phyloP scores from a whole-genome alignment of 1,140 invertebrate genomes.

The Zaprionus ghesquierei region DNA sequence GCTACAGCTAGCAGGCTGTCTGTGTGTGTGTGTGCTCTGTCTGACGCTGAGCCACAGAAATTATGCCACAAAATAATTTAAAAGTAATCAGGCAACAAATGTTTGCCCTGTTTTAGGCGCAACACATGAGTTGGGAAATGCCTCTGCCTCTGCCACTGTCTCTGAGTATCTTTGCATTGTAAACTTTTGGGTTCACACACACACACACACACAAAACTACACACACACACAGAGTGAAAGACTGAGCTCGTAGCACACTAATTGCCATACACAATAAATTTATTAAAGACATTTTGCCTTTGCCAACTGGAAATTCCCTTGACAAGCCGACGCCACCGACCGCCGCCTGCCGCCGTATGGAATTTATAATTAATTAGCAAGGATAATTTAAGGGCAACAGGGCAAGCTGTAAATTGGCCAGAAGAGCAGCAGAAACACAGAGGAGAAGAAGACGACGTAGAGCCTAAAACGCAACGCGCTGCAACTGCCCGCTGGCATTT shows the following conservation, averaged over 20 bases:
- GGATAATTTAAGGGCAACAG: conserved; percentile 50
- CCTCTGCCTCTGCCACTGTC: not conserved
- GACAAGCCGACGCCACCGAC: too few species aligned
- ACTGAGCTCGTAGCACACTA: conserved; percentile 42
- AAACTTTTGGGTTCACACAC: conserved; percentile 38
- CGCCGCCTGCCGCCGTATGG: conserved; percentile 10
- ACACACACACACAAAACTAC: not conserved
- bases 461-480: not conserved
- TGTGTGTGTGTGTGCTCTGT: conserved; percentile 32
- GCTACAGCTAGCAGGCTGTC: conserved; percentile 26
- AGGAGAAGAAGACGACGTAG: not conserved
- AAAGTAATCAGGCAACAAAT: conserved; percentile 82
- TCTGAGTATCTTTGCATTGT: conserved; percentile 19
- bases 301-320: conserved; percentile 1
- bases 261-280: conserved; percentile 75
- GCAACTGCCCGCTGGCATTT: not conserved
- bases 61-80: conserved; percentile 82
- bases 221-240: conserved; percentile 14
- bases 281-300: conserved; percentile 60
- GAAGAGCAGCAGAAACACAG: not conserved
- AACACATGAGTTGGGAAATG: conserved; percentile 35
- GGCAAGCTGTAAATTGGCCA: conserved; percentile 26
- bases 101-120: conserved; percentile 70
- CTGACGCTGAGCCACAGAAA: conserved; percentile 54
- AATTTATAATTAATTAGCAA: conserved; percentile 75